These are phyloP conservation scores for Acanthoscelides obtectus DNA, from an alignment of 2,888 invertebrate species.

Conservation along the genomic window DNA sequence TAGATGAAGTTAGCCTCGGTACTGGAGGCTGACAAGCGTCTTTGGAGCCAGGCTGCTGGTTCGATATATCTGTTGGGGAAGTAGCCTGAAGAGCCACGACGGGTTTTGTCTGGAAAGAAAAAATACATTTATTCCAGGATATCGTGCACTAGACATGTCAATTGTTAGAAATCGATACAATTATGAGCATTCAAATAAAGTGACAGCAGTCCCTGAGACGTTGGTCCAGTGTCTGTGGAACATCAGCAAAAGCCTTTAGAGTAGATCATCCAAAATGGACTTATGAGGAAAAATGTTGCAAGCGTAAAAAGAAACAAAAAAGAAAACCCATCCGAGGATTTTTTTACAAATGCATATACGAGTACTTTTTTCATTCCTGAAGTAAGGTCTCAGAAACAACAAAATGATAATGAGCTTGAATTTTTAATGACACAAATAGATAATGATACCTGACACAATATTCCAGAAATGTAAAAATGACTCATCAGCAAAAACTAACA, in stretches of 20 bases:
- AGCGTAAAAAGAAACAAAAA: too few relatives aligned
- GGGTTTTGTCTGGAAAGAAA: conserved; percentile 33
- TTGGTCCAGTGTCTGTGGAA: too few relatives aligned
- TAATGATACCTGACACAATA: not conserved
- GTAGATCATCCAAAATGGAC: too few relatives aligned
- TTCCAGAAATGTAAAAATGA: not conserved
- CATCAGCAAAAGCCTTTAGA: too few relatives aligned
- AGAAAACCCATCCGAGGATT: too few relatives aligned
- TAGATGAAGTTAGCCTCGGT: conserved; percentile 59
- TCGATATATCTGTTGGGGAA: conserved; percentile 52
- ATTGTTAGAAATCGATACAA: too few relatives aligned
- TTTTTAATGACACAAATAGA: not conserved
- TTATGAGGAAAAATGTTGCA: too few relatives aligned
- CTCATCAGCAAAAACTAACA: not conserved
- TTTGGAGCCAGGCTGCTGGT: conserved; percentile 60
- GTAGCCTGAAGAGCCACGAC: conserved; percentile 48
- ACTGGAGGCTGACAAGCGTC: conserved; percentile 59
- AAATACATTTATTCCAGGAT: not conserved
- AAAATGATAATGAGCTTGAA: not conserved
- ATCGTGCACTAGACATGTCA: too few relatives aligned
- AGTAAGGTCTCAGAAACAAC: not conserved
- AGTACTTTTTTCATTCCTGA: too few relatives aligned
- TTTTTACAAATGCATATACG: too few relatives aligned
- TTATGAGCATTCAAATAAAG: too few relatives aligned
- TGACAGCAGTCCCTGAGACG: too few relatives aligned